Percentiles rank a stretch among this genome's conserved stretches.
Evolutionary conservation across 2,113 vertebrate genomes (phyloP).

Genomic region (Passerina amoena): DNA sequence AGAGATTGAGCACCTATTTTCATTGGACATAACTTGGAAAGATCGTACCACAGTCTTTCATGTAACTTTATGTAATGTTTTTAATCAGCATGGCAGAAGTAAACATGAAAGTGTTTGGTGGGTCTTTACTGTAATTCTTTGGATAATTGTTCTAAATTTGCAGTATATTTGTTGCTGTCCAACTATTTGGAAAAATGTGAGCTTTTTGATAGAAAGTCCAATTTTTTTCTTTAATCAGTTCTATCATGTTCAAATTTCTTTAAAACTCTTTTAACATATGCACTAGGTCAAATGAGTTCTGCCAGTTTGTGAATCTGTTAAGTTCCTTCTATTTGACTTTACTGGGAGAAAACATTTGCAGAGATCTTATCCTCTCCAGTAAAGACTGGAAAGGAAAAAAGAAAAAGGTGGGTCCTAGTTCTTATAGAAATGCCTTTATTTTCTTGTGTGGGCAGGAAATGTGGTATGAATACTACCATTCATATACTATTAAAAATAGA

Average conservation of each 20-base stretch:
- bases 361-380: background rate
- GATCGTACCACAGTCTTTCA: background rate
- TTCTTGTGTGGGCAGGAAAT: background rate
- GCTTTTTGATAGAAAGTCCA: background rate
- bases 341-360: background rate
- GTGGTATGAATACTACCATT: background rate
- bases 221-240: background rate
- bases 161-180: background rate
- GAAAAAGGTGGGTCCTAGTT: background rate
- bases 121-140: background rate
- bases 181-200: background rate
- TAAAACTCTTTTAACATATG: background rate
- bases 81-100: background rate
- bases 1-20: accelerated
- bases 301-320: background rate
- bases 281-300: background rate
- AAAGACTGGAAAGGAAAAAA: background rate
- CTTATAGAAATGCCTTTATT: background rate
- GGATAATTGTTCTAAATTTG: background rate
- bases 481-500: background rate
- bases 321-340: background rate
- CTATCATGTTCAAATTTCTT: background rate
- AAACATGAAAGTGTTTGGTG: background rate
- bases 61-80: background rate
- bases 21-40: background rate